Base-by-base conservation (phyloP, 2,888 invertebrate genomes). In the Geotrupes spiniger region DNA sequence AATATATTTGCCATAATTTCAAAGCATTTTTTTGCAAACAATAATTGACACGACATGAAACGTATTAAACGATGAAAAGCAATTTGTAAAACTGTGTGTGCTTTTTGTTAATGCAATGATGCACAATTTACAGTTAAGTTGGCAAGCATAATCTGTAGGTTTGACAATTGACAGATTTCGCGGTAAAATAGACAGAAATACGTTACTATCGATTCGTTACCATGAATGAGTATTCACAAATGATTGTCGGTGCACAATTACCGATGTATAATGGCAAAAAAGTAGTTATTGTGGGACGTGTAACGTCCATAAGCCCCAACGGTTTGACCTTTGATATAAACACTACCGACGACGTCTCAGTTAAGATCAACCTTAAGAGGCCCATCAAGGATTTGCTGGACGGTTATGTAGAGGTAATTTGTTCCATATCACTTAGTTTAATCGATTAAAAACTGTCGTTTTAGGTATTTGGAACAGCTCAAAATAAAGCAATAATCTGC, bases 361-460 rank as follows among this genome's bases (percentile, higher is more conserved):
- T 73, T 10, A 64, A 63, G 60, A 55, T 72, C 15, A 64, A 62
- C 38, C 49, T 70, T 39, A 61, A 63, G 43, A 64, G 59, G 44
- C 68, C 70, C 0, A 49, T 66, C 11, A 62, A 57, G 46, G 57
- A 62, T 51, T 54, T 56, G 6, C 38, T 71, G 6, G 66, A 68
- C 42, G 70, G 70, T 15, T 66, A 69, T 57, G 66, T 72, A 11
- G 69, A 71, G 63, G 73, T 72, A 62, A 51, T 49, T 21, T 17
- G 36, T 41, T 26, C 5, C n/a, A 11, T 14, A 15, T 21, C n/a
- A 25, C 14, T 36, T 10, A 27, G n/a, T n/a, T 5, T 9, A 36
- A 36, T 2, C 8, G 8, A 15, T n/a, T 21, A 9, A 15, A 27
- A 29, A 43, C 12, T 8, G 27, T 45, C 29, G 11, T 45, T 55